Percentiles rank a stretch among this genome's conserved stretches.
These are phyloP conservation scores for Melinaea menophilus DNA, from an alignment of 2,888 invertebrate species.

Conservation along the genomic window DNA sequence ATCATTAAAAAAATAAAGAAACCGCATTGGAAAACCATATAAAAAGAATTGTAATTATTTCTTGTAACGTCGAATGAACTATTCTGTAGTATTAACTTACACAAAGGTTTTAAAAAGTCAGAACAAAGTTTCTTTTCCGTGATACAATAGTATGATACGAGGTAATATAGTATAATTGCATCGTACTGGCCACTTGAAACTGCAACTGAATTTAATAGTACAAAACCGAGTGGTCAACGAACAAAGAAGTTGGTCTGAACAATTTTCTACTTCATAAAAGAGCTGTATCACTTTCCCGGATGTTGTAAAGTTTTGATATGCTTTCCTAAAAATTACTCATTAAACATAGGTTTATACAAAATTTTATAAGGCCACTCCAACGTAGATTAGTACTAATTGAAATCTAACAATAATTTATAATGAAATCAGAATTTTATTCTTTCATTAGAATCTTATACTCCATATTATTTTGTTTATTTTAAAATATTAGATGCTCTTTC, in stretches of 20 bases:
- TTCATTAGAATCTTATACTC: too few species aligned
- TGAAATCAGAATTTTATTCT: too few species aligned
- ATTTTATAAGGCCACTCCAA: background rate
- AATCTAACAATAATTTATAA: too few species aligned
- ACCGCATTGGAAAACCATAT: too few species aligned
- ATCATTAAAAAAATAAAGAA: too few species aligned
- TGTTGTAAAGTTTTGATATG: constrained; percentile 30
- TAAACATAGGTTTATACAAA: background rate
- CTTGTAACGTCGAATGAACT: too few species aligned
- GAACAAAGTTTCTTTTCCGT: background rate
- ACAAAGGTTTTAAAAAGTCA: background rate
- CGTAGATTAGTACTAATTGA: too few species aligned
- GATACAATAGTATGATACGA: background rate
- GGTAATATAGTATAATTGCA: constrained; percentile 18
- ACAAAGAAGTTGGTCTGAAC: constrained; percentile 69
- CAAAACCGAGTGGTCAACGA: constrained; percentile 66
- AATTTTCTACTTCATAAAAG: constrained; percentile 70
- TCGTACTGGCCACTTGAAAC: constrained; percentile 26
- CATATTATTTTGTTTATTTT: too few species aligned
- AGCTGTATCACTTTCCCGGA: constrained; percentile 44
- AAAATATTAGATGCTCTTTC: too few species aligned
- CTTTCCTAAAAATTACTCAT: constrained; percentile 6
- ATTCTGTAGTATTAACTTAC: background rate
- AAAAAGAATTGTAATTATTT: too few species aligned
- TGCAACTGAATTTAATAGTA: constrained; percentile 59